phyloP scores from a whole-genome alignment of 2,797 vertebrate genomes.

The Arctocebus calabarensis region DNA sequence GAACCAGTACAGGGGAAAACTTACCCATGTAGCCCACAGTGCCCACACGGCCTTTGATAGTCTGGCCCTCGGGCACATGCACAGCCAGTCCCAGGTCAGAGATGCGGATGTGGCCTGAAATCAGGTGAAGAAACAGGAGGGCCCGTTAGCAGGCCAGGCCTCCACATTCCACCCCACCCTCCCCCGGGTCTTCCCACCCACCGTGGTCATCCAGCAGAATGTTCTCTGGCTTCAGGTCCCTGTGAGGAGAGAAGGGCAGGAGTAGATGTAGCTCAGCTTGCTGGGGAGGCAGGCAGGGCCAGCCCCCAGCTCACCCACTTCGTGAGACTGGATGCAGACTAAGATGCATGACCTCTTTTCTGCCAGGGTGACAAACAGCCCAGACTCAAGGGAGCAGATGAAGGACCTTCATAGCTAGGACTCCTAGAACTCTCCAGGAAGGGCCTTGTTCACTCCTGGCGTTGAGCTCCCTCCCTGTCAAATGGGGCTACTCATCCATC shows the following conservation, averaged over 20 bases:
- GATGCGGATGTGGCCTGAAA: constrained; percentile 96
- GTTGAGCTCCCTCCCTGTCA: background rate
- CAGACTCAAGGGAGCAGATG: background rate
- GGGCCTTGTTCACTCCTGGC: background rate
- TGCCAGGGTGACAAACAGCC: background rate
- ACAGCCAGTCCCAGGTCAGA: constrained; percentile 97
- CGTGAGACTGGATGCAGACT: background rate
- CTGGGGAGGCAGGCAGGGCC: background rate
- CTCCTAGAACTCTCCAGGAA: background rate
- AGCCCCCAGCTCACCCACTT: background rate
- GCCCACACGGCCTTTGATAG: constrained; percentile 97
- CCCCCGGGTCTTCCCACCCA: constrained; percentile 86
- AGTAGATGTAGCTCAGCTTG: constrained; percentile 57
- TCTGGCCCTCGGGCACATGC: constrained; percentile 95
- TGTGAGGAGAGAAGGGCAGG: constrained; percentile 82
- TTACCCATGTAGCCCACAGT: constrained; percentile 99
- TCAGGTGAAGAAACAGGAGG: background rate
- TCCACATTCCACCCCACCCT: background rate
- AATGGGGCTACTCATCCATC: background rate
- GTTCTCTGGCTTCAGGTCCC: constrained; percentile 98
- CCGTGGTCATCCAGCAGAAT: constrained; percentile 97
- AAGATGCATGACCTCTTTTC: background rate
- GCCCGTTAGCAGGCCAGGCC: background rate
- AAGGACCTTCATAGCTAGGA: background rate
- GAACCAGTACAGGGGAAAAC: constrained; percentile 64